Percentiles rank a stretch among this genome's conserved stretches.
phyloP scores from a whole-genome alignment of 2,113 vertebrate species.

The Lynx canadensis region DNA sequence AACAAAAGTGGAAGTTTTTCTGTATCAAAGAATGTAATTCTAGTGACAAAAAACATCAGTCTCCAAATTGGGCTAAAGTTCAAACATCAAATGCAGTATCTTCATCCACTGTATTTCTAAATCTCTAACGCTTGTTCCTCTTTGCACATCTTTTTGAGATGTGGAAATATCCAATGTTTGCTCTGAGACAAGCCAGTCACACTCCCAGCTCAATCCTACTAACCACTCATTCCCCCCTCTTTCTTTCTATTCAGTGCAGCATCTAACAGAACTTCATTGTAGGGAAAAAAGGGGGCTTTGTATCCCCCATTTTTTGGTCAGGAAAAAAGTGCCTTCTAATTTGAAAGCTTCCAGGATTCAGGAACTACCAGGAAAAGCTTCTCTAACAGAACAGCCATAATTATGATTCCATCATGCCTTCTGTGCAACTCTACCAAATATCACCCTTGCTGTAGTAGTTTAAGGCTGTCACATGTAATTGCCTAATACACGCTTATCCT shows the following conservation, averaged over 20 bases:
- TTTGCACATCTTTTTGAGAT: neutral
- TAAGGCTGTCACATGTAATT: neutral
- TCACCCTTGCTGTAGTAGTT: neutral
- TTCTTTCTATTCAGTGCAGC: neutral
- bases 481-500: neutral
- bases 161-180: neutral
- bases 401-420: neutral
- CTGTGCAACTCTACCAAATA: neutral
- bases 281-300: neutral
- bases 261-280: neutral
- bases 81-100: neutral
- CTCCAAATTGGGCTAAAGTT: neutral
- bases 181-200: neutral
- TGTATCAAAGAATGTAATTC: neutral
- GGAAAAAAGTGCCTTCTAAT: neutral
- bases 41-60: neutral
- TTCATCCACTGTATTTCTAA: neutral
- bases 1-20: neutral
- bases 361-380: neutral
- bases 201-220: neutral
- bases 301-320: neutral
- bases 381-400: neutral
- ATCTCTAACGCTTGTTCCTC: neutral
- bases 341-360: neutral
- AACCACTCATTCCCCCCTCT: neutral